These are phyloP conservation scores for Leucophenga montana DNA, from an alignment of 2,888 invertebrate species.

Conservation along the genomic window DNA sequence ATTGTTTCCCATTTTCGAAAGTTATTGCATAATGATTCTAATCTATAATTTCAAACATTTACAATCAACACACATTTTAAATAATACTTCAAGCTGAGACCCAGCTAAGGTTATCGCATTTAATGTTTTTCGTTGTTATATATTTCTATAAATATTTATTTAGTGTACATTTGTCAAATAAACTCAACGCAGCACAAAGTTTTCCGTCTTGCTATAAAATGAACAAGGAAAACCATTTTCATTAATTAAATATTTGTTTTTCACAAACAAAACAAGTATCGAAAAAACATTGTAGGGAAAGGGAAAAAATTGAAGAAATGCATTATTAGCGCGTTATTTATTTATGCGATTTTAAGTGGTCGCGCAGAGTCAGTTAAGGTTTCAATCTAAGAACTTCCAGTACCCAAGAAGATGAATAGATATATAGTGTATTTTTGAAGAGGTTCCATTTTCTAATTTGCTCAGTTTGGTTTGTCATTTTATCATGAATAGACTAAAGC, in stretches of 20 bases:
- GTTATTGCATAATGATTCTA: background rate
- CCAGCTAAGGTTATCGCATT: constrained; percentile 16
- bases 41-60: background rate
- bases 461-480: no score
- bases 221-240: constrained; percentile 13
- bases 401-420: background rate
- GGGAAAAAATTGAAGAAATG: background rate
- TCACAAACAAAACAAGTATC: background rate
- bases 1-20: background rate
- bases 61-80: no score
- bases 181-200: background rate
- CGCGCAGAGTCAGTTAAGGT: constrained; percentile 15
- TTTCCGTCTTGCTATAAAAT: background rate
- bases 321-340: background rate
- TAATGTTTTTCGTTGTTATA: constrained; percentile 6
- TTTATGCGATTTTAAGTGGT: constrained; percentile 9
- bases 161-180: constrained; percentile 22
- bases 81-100: background rate
- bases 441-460: no score
- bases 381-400: background rate
- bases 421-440: no score
- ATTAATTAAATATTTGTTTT: constrained; percentile 22
- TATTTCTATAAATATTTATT: constrained; percentile 19
- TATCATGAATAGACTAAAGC: no score
- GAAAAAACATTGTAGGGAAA: background rate